phyloP scores from a whole-genome alignment of 2,113 vertebrate species.

The Menidia beryllina region DNA sequence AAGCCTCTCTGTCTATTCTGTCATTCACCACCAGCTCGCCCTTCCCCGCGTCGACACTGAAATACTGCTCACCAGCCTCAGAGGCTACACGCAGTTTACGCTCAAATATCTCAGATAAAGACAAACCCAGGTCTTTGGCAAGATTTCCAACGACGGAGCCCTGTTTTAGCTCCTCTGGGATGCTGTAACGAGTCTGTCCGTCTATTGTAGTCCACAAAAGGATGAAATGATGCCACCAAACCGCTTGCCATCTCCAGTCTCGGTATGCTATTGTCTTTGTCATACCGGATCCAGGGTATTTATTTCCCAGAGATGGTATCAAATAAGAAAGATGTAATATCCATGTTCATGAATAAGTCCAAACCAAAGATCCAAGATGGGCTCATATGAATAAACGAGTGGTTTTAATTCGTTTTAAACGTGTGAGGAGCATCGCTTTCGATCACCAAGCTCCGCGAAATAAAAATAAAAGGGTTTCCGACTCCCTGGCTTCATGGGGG shows the following conservation, averaged over 20 bases:
- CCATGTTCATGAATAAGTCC: conserved; percentile 28
- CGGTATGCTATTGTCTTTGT: conserved; percentile 65
- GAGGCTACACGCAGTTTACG: conserved; percentile 82
- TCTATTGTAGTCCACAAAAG: conserved; percentile 74
- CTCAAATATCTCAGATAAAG: conserved; percentile 73
- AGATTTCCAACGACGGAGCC: conserved; percentile 83
- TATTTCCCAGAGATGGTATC: conserved; percentile 32
- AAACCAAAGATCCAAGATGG: neutral
- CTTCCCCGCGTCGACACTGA: conserved; percentile 80
- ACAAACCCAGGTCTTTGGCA: conserved; percentile 84
- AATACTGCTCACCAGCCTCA: conserved; percentile 80
- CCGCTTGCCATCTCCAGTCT: conserved; percentile 68
- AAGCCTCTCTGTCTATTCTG: conserved; percentile 85
- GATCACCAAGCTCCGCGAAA: conserved; percentile 48
- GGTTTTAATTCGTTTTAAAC: neutral
- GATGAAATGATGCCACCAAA: conserved; percentile 66
- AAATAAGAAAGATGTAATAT: neutral
- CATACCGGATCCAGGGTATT: conserved; percentile 35
- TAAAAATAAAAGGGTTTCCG: conserved; percentile 60
- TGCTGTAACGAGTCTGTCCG: conserved; percentile 77
- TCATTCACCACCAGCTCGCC: conserved; percentile 84
- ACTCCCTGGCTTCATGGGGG: conserved; percentile 69
- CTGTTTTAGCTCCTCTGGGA: conserved; percentile 80
- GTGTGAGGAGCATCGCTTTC: neutral
- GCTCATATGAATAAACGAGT: neutral